phyloP scores from a whole-genome alignment of 2,113 vertebrate genomes.

The Henicopernis longicauda region DNA sequence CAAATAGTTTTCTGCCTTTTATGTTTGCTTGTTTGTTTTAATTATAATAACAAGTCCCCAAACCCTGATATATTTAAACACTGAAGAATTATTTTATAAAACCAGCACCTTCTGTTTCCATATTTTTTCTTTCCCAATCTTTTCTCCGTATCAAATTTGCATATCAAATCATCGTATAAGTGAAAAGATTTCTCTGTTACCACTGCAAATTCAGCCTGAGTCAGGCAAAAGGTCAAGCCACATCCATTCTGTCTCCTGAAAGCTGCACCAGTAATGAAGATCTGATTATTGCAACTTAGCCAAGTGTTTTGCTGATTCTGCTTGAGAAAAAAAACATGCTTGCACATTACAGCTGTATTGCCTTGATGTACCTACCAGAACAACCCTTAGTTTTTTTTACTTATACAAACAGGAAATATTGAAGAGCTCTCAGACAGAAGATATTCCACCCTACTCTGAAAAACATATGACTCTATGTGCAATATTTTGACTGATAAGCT shows the following conservation, averaged over 20 bases:
- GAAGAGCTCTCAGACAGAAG: neutral
- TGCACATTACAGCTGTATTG: neutral
- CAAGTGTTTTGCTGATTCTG: neutral
- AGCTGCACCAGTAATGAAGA: neutral
- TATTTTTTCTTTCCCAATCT: neutral
- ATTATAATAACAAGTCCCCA: neutral
- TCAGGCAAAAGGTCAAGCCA: neutral
- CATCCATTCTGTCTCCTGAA: neutral
- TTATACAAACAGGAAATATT: neutral
- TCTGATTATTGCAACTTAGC: neutral
- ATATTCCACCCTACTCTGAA: neutral
- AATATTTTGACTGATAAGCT: neutral
- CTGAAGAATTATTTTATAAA: neutral
- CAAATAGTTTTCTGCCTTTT: neutral
- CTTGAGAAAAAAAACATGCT: neutral
- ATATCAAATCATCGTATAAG: neutral
- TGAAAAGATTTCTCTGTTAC: neutral
- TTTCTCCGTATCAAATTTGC: neutral
- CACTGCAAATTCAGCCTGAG: neutral
- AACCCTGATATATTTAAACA: neutral
- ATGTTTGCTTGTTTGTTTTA: slow-evolving; percentile 2
- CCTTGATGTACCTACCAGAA: neutral
- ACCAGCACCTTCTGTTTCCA: neutral
- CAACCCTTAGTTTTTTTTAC: neutral
- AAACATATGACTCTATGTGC: neutral